These are phyloP conservation scores for Gopherus flavomarginatus DNA, from an alignment of 2,113 vertebrate genomes.

Conservation along the genomic window DNA sequence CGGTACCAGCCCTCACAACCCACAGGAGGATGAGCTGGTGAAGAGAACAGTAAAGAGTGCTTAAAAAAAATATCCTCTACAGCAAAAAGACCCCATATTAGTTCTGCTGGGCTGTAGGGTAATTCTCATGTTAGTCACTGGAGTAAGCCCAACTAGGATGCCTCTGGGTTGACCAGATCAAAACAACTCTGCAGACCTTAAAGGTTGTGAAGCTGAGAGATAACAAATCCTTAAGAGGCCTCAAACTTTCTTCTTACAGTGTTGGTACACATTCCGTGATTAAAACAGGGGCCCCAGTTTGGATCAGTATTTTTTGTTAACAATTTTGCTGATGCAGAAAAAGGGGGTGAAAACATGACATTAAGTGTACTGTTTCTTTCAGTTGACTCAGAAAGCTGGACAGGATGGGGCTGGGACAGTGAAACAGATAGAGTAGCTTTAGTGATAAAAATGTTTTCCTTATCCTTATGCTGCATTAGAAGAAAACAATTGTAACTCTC, in stretches of 20 bases:
- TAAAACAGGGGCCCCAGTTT: not conserved
- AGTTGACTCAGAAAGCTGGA: not conserved
- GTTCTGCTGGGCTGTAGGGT: not conserved
- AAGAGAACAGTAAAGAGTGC: not conserved
- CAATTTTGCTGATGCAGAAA: not conserved
- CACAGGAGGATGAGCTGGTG: not conserved
- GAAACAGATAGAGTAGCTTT: not conserved
- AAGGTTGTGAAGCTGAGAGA: not conserved
- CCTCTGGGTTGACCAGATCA: not conserved
- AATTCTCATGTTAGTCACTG: not conserved
- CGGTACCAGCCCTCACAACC: not conserved
- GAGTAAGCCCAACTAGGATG: not conserved
- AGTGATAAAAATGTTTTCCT: not conserved
- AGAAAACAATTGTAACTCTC: not conserved
- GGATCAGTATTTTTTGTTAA: not conserved
- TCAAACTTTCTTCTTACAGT: not conserved
- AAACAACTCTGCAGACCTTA: not conserved
- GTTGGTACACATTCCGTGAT: not conserved
- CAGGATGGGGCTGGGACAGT: not conserved
- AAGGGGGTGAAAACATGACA: not conserved
- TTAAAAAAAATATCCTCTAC: not conserved
- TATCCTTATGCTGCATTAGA: not conserved
- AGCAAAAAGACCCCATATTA: not conserved
- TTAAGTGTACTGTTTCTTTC: not conserved
- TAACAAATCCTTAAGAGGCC: not conserved